Conservation (phyloP, 1,140 invertebrate genomes). For the Nasonia longicornis region DNA sequence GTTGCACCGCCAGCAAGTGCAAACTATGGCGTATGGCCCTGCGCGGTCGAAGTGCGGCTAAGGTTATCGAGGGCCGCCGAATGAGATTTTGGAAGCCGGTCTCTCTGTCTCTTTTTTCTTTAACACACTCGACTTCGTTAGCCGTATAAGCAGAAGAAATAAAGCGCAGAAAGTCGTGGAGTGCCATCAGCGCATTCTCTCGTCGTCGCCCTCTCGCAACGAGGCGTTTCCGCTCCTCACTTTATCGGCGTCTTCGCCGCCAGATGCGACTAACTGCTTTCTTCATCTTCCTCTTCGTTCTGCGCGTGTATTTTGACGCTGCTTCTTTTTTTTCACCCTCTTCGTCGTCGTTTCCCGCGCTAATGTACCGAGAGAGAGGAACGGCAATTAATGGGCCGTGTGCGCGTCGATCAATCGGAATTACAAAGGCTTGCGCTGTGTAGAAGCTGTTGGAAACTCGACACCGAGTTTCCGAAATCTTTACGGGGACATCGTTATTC, state of each 20-base stretch:
- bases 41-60: background rate
- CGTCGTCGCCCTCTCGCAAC: background rate
- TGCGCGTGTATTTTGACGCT: background rate
- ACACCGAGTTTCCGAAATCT: constrained; percentile 23
- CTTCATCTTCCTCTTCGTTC: constrained; percentile 44
- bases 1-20: background rate
- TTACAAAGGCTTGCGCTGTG: background rate
- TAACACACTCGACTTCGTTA: background rate
- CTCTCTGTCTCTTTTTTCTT: background rate
- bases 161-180: background rate
- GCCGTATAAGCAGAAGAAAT: background rate
- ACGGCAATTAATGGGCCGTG: constrained; percentile 10
- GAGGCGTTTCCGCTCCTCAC: constrained; percentile 37
- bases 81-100: background rate
- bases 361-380: background rate
- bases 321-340: constrained; percentile 30
- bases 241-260: constrained; percentile 44
- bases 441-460: background rate
- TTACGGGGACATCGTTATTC: too few relatives aligned
- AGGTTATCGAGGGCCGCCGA: background rate
- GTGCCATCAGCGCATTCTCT: constrained; percentile 7
- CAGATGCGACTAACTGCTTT: constrained; percentile 55
- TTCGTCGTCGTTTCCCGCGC: background rate
- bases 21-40: background rate
- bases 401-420: constrained; percentile 18